Conservation (phyloP, 2,888 invertebrate species). For the Pristionchus mayeri region DNA sequence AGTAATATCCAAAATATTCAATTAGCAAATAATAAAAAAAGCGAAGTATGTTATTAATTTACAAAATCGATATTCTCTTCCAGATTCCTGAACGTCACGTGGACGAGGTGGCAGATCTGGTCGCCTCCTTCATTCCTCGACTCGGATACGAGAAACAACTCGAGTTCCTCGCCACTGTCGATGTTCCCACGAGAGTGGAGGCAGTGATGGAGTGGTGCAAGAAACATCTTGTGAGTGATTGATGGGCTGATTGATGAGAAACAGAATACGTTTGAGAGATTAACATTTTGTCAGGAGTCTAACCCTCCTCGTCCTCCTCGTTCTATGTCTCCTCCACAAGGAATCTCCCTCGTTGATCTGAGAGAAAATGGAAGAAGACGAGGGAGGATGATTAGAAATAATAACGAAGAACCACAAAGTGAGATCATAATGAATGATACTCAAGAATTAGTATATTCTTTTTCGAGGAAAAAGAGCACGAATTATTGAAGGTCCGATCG, state of each 20-base stretch:
- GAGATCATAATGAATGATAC: no score
- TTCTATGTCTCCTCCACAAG: neutral
- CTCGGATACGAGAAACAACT: constrained; percentile 58
- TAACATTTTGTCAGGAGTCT: neutral
- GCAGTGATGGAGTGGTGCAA: constrained; percentile 60
- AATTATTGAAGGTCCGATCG: constrained; percentile 26
- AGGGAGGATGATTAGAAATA: neutral
- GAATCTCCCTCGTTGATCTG: neutral
- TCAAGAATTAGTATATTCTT: no score
- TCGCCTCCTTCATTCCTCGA: constrained; percentile 32
- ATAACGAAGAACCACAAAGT: neutral
- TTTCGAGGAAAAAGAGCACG: no score
- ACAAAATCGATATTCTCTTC: neutral
- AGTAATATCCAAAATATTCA: no score
- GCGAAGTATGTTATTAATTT: no score
- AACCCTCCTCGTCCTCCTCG: constrained; percentile 33
- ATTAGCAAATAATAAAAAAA: no score
- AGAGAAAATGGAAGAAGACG: neutral
- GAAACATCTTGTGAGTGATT: constrained; percentile 46
- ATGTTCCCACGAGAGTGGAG: constrained; percentile 59
- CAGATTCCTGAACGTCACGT: constrained; percentile 44
- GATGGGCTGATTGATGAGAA: neutral
- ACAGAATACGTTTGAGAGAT: neutral
- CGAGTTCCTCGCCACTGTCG: constrained; percentile 59
- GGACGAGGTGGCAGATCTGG: constrained; percentile 28